phyloP scores from a whole-genome alignment of 2,888 invertebrate genomes.

The Hemithea aestivaria region DNA sequence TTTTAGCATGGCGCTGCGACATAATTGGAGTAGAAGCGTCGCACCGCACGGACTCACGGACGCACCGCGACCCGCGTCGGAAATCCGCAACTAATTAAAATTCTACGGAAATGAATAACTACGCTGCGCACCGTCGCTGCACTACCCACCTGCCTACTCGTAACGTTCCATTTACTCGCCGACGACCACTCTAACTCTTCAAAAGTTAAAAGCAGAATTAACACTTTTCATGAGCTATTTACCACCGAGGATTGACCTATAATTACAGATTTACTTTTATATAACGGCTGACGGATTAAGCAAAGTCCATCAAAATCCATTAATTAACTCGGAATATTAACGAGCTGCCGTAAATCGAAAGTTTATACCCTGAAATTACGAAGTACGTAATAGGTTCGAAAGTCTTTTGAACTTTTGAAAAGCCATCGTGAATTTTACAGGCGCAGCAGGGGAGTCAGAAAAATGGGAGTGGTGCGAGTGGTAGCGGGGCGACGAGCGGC shows the following conservation, averaged over 20 bases:
- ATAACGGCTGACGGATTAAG: constrained; percentile 52
- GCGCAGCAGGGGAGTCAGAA: constrained; percentile 64
- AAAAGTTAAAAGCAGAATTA: constrained; percentile 19
- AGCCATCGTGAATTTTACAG: constrained; percentile 64
- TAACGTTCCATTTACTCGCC: constrained; percentile 33
- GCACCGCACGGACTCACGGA: constrained; percentile 33
- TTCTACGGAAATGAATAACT: constrained; percentile 67
- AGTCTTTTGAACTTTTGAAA: constrained; percentile 68
- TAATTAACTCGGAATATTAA: constrained; percentile 74
- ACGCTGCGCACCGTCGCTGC: constrained; percentile 45
- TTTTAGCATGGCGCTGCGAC: constrained; percentile 29
- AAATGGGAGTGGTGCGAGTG: constrained; percentile 44
- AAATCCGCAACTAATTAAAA: constrained; percentile 73
- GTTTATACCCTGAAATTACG: constrained; percentile 67
- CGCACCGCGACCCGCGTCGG: constrained; percentile 41
- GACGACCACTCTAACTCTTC: constrained; percentile 12
- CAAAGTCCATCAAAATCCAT: constrained; percentile 67
- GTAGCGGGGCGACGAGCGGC: constrained; percentile 44
- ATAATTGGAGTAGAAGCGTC: constrained; percentile 38
- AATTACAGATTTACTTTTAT: constrained; percentile 57
- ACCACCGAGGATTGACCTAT: constrained; percentile 44
- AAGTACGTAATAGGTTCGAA: constrained; percentile 67
- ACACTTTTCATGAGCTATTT: constrained; percentile 32
- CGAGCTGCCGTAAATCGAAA: constrained; percentile 64
- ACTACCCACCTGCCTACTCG: constrained; percentile 32